A percentile compares a stretch with the other conserved stretches of the same genome.
phyloP scores from a whole-genome alignment of 2,888 invertebrate species.

The Polyploca ridens region DNA sequence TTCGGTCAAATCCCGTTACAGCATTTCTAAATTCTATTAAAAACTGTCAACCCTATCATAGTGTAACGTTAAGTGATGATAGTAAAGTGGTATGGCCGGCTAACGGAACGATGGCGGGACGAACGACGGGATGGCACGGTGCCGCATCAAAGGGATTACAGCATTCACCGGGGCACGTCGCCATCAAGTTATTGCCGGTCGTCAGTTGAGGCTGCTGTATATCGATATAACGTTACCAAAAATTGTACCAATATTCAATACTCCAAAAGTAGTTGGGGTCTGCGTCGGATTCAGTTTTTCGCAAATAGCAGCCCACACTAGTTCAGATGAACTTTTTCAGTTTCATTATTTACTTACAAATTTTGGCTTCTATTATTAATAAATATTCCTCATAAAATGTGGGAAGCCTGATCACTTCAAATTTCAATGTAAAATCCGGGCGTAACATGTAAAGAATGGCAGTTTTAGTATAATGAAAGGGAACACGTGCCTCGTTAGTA shows the following conservation, averaged over 20 bases:
- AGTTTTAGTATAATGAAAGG: slow-evolving; percentile 18
- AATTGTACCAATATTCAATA: not conserved
- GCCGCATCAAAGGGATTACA: slow-evolving; percentile 12
- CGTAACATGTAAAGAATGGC: slow-evolving; percentile 33
- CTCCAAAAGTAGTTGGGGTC: not conserved
- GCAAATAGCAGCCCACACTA: not conserved
- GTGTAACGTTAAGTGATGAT: slow-evolving; percentile 3
- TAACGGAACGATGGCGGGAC: not conserved
- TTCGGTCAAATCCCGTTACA: not conserved
- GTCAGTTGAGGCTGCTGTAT: not conserved
- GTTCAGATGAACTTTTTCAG: too few species aligned
- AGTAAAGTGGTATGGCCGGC: not conserved
- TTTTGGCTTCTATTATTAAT: too few species aligned
- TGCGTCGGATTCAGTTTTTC: not conserved
- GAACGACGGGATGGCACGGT: not conserved
- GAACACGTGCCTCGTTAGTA: slow-evolving; percentile 30
- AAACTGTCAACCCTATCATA: not conserved
- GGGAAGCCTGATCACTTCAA: not conserved
- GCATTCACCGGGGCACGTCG: slow-evolving; percentile 1
- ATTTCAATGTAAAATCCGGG: not conserved
- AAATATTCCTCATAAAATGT: not conserved
- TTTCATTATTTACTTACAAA: too few species aligned
- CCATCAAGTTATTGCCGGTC: slow-evolving; percentile 9
- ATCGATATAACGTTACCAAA: not conserved
- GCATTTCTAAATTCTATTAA: not conserved